Evolutionary conservation across 2,113 vertebrate species (phyloP).

Genomic region (Eleginops maclovinus): DNA sequence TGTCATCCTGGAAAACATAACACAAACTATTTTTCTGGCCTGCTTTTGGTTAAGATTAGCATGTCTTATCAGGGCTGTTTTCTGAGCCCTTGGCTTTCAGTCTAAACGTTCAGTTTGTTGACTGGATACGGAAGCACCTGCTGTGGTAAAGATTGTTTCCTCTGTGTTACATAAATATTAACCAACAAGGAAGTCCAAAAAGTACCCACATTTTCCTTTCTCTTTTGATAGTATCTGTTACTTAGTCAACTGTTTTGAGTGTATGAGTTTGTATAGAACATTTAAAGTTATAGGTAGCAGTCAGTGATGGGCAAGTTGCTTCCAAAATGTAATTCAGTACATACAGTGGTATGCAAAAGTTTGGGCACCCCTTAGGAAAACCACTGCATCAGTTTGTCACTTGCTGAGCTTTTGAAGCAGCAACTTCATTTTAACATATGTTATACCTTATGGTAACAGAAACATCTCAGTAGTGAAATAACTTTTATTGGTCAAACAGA

Average conservation of each 20-base stretch:
- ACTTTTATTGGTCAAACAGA: too few relatives aligned
- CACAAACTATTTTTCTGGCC: background rate
- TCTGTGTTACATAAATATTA: conserved; percentile 49
- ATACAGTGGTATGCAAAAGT: too few relatives aligned
- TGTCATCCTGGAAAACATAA: background rate
- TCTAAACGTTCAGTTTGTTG: conserved; percentile 32
- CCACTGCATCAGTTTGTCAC: too few relatives aligned
- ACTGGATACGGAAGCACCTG: conserved; percentile 59
- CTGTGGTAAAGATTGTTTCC: conserved; percentile 49
- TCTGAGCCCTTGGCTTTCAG: conserved; percentile 6
- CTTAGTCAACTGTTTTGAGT: background rate
- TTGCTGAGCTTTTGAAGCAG: too few relatives aligned
- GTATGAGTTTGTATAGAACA: background rate
- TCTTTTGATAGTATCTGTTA: background rate
- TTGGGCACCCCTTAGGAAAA: too few relatives aligned
- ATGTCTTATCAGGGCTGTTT: background rate
- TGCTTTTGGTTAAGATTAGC: background rate
- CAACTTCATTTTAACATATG: too few relatives aligned
- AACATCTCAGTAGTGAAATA: too few relatives aligned
- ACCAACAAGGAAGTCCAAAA: conserved; percentile 27
- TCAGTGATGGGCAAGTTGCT: background rate
- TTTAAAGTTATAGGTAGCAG: background rate
- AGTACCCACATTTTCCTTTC: background rate
- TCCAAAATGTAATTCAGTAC: too few relatives aligned
- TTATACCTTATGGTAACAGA: too few relatives aligned